Evolutionary conservation across 2,888 invertebrate species (phyloP), one percentile per base, ranked within the genome.

Genomic region (Spisula solida): DNA sequence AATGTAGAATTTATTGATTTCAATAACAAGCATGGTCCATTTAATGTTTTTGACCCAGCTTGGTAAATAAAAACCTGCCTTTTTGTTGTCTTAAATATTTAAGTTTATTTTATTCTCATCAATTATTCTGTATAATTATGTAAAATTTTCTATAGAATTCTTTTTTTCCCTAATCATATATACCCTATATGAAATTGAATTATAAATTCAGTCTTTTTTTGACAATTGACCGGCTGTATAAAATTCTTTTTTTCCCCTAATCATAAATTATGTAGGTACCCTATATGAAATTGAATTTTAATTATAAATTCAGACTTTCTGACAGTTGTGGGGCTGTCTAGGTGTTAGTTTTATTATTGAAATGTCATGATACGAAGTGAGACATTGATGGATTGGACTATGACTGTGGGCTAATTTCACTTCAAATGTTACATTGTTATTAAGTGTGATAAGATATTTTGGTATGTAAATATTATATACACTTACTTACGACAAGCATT

Each of bases 351-450:
- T 60, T 82, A 55, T 60, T 84, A 84, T 84, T 84, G 84, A 79
- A 51, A 85, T 79, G 85, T 79, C 85, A 56, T 48, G 34, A 34
- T n/a, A 29, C 10, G 55, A 56, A 2, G 29, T 41, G 47, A 20
- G 87, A 87, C 87, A 87, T 82, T 87, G 87, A 87, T 82, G 79
- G 80, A 87, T 87, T 41, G 41, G 34, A 31, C 25, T n/a, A 60
- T 82, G 79, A 78, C 87, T 82, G 25, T 47, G 41, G 87, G 87
- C 82, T 34, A 79, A 79, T 47, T 55, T 47, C 51, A 34, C 55
- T 31, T 55, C 81, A 55, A 34, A 48, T 25, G 80, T 80, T 80
- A 60, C 79, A 85, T 85, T 85, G 85, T 85, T 79, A 47, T 29
- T 55, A 85, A 78, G 85, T 85, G 85, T 85, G 78, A 85, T 85